Base-by-base conservation (phyloP, 1,140 invertebrate species). In the Lepeophtheirus salmonis region DNA sequence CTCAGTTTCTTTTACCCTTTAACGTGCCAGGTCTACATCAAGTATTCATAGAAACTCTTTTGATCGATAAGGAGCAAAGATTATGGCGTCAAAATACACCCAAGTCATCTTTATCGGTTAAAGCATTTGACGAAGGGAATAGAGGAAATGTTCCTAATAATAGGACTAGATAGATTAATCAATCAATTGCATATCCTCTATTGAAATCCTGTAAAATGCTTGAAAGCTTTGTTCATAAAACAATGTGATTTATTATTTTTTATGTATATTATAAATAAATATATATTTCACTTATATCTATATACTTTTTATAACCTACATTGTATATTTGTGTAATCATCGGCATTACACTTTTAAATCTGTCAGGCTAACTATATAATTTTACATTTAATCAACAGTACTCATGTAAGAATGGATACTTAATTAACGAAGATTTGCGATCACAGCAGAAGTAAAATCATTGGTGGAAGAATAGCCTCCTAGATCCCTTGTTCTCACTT, bases 401-500 rank as follows among this genome's bases (percentile, higher is more conserved):
- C n/a, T n/a, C n/a, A n/a, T n/a, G n/a, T n/a, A n/a, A n/a, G n/a
- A 10, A 41, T 41, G n/a, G 6, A 41, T 10, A 41, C n/a, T 10
- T 41, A 41, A 10, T 41, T 41, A 41, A n/a, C 30, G 30, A 41
- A 41, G 30, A 41, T 41, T 41, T n/a, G 30, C 73, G 66, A 97
- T 94, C 60, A 98, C 77, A 53, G 91, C 90, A 65, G 79, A 76
- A 14, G 89, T 92, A 70, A 92, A 97, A 64, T 97, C 92, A 66
- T 82, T 82, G 26, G 90, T 96, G 55, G 86, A 89, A n/a, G 83
- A 81, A 69, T 95, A 89, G 1, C 92, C 92, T 41, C 91, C 91
- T 61, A 96, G 77, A 74, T 97, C 92, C 71, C 90, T 89, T 4
- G 92, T 97, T 67, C 82, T 80, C 6, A 76, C 59, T 20, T 61